A percentile compares a stretch with the other conserved stretches of the same genome.
These are phyloP conservation scores for Parnassius smintheus DNA, from an alignment of 2,888 invertebrate species.

Conservation along the genomic window DNA sequence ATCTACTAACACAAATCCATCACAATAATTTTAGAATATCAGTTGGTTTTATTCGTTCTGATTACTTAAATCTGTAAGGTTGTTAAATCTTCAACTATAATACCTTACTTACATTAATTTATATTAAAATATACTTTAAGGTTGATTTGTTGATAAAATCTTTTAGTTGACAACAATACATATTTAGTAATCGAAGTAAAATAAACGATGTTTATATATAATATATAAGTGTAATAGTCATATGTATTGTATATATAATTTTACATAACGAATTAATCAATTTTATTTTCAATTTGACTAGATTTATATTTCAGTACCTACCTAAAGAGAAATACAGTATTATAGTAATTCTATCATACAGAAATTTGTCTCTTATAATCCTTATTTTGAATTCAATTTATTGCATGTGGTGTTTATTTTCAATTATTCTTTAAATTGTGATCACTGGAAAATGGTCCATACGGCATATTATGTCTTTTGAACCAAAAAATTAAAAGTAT, in stretches of 20 bases:
- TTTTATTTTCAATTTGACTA: constrained; percentile 72
- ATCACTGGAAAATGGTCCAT: constrained; percentile 3
- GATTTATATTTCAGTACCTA: constrained; percentile 60
- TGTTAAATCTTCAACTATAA: constrained; percentile 35
- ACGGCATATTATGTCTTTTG: background rate
- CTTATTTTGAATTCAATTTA: constrained; percentile 27
- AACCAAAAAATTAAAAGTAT: background rate
- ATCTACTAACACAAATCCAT: constrained; percentile 75
- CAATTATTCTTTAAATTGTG: background rate
- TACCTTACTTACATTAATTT: constrained; percentile 39
- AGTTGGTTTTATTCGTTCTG: constrained; percentile 74
- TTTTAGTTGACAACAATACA: constrained; percentile 64
- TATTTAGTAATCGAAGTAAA: constrained; percentile 44
- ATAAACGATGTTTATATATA: constrained; percentile 27
- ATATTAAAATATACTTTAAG: constrained; percentile 62
- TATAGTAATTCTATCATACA: constrained; percentile 18
- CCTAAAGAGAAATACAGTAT: constrained; percentile 41
- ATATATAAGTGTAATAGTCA: constrained; percentile 21
- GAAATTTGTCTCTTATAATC: constrained; percentile 16
- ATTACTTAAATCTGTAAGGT: constrained; percentile 47
- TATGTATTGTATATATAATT: constrained; percentile 36
- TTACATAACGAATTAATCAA: constrained; percentile 49
- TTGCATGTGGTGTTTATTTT: background rate
- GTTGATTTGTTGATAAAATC: constrained; percentile 75
- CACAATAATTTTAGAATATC: constrained; percentile 81